Conservation (phyloP, 2,113 vertebrate genomes). For the Nesogale talazaci region DNA sequence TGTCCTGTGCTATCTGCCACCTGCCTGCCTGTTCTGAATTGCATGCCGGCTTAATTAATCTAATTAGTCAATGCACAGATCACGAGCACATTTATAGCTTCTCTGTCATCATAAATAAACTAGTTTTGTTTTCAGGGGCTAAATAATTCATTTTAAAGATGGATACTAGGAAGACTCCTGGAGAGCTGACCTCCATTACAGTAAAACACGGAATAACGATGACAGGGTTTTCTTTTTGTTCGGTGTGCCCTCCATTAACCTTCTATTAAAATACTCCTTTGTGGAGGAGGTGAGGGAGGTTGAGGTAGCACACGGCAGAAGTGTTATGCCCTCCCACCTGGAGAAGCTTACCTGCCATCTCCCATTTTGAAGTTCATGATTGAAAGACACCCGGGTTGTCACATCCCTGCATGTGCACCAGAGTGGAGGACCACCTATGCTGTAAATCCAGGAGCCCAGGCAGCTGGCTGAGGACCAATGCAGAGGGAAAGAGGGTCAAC, state of each 20-base stretch:
- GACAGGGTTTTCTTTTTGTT: conserved; percentile 71
- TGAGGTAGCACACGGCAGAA: conserved; percentile 52
- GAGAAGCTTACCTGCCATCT: conserved; percentile 70
- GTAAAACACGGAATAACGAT: conserved; percentile 66
- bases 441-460: not conserved
- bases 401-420: not conserved
- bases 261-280: conserved; percentile 81
- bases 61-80: conserved; percentile 89
- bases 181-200: conserved; percentile 77
- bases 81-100: conserved; percentile 86
- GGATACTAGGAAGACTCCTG: conserved; percentile 72
- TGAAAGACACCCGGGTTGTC: conserved; percentile 57
- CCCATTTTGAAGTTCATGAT: conserved; percentile 47
- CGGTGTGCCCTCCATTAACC: conserved; percentile 78
- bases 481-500: not conserved
- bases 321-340: conserved; percentile 76
- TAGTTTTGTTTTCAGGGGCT: conserved; percentile 87
- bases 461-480: conserved; percentile 8
- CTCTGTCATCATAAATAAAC: conserved; percentile 87
- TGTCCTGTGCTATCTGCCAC: conserved; percentile 87
- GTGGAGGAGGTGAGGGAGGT: conserved; percentile 51
- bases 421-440: not conserved
- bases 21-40: conserved; percentile 86
- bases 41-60: conserved; percentile 88
- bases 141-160: conserved; percentile 85